Evolutionary conservation across 2,113 vertebrate genomes (phyloP).

Genomic region (Myotis yumanensis): DNA sequence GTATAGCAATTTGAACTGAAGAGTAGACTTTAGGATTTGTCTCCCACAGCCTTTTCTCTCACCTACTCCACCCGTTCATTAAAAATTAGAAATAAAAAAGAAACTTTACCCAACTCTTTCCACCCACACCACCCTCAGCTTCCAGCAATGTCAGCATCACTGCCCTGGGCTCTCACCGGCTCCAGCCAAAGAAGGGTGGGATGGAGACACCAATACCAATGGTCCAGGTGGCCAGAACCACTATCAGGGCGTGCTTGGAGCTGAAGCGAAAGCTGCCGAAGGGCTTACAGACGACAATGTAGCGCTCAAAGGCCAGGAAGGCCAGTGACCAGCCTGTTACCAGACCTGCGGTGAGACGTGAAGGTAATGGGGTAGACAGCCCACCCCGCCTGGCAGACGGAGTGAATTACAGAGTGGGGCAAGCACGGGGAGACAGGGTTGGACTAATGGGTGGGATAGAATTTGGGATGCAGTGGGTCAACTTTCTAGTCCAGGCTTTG

Average conservation of each 20-base stretch:
- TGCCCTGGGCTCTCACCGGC: conserved; percentile 81
- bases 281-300: conserved; percentile 90
- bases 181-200: conserved; percentile 91
- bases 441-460: not conserved
- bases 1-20: not conserved
- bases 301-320: conserved; percentile 88
- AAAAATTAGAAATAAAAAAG: not conserved
- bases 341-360: conserved; percentile 75
- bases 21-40: not conserved
- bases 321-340: conserved; percentile 90
- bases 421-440: not conserved
- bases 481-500: not conserved
- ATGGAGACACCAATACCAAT: conserved; percentile 83
- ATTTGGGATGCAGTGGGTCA: not conserved
- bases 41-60: not conserved
- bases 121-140: not conserved
- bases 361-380: not conserved
- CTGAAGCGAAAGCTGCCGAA: conserved; percentile 88
- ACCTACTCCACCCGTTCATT: not conserved
- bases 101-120: not conserved
- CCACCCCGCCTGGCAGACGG: not conserved
- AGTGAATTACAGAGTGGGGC: not conserved
- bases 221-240: conserved; percentile 85
- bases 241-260: conserved; percentile 82
- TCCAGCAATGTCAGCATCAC: not conserved